phyloP scores from a whole-genome alignment of 2,888 invertebrate genomes.

The Conchocele bisecta region DNA sequence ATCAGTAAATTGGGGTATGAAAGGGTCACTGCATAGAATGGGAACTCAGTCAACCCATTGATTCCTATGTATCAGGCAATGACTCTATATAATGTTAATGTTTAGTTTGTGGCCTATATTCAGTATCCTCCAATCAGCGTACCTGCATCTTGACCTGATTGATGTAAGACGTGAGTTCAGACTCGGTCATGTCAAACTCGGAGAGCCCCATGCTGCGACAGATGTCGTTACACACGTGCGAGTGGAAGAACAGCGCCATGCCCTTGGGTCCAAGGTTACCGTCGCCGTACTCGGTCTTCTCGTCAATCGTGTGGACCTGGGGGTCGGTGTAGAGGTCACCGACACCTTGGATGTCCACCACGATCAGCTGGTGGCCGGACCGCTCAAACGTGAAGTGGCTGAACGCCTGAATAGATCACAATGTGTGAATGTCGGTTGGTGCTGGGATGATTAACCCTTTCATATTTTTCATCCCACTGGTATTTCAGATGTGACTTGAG shows the following conservation, averaged over 20 bases:
- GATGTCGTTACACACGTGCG: constrained; percentile 85
- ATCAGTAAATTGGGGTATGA: too few species aligned
- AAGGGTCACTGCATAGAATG: neutral
- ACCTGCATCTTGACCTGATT: constrained; percentile 69
- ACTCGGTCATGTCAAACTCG: constrained; percentile 84
- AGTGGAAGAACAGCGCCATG: constrained; percentile 86
- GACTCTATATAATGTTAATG: too few species aligned
- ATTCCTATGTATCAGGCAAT: neutral
- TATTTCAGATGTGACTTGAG: too few species aligned
- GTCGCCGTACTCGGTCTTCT: constrained; percentile 84
- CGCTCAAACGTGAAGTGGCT: constrained; percentile 86
- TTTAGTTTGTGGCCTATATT: too few species aligned
- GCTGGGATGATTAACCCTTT: too few species aligned
- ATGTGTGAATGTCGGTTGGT: too few species aligned
- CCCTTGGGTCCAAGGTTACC: constrained; percentile 85
- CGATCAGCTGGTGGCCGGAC: constrained; percentile 85
- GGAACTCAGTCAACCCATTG: neutral
- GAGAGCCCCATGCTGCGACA: constrained; percentile 84
- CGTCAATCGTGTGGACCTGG: constrained; percentile 85
- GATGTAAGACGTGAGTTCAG: constrained; percentile 75
- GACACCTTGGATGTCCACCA: constrained; percentile 86
- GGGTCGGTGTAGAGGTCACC: constrained; percentile 86
- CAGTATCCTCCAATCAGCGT: too few species aligned
- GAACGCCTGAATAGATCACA: constrained; percentile 83
- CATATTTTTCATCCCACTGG: too few species aligned